Base-by-base conservation (phyloP, 2,797 vertebrate genomes). In the Sebastes steindachneri region DNA sequence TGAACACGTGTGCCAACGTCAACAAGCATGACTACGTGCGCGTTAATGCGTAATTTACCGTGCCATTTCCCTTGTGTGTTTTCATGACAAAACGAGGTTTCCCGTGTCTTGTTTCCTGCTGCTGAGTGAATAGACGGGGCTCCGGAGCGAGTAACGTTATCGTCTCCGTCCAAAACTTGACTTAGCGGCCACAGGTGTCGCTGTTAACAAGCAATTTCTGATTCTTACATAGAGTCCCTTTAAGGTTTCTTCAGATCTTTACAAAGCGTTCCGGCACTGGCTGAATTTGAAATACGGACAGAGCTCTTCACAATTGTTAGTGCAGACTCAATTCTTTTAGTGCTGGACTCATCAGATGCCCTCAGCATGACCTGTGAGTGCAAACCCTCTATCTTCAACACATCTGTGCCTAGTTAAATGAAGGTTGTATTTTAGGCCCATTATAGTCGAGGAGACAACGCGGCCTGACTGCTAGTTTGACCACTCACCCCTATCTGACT, bases 371-470 rank as follows among this genome's bases (percentile, higher is more conserved):
- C 91, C 92, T 68, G 82, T 5, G 15, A 73, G 65, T n/a, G 71
- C 83, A 85, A 89, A 90, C 69, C 75, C 64, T 26, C 86, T 89
- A 88, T 90, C 87, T 89, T 74, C 86, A 83, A 89, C 88, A 91
- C 92, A 94, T 93, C 91, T 92, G 91, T 31, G 83, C 68, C 77
- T 74, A 29, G 86, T 93, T 87, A 92, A 87, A 88, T 78, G 75
- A 94, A 91, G 88, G 90, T 91, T 91, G 88, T 92, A 92, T 93
- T 93, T 93, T 93, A 92, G 89, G 77, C 88, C 86, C 83, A 87
- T 93, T 92, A 92, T 93, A 91, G 92, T 92, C 77, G 73, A 88
- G 81, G 87, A 93, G 93, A 94, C 93, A 93, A 93, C 91, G 25
- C 77, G 63, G 89, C 83, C 85, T 81, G 85, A 91, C 87, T 86